A percentile compares a stretch with the other conserved stretches of the same genome.
phyloP scores from a whole-genome alignment of 2,113 vertebrate species.

The Rhombomys opimus region DNA sequence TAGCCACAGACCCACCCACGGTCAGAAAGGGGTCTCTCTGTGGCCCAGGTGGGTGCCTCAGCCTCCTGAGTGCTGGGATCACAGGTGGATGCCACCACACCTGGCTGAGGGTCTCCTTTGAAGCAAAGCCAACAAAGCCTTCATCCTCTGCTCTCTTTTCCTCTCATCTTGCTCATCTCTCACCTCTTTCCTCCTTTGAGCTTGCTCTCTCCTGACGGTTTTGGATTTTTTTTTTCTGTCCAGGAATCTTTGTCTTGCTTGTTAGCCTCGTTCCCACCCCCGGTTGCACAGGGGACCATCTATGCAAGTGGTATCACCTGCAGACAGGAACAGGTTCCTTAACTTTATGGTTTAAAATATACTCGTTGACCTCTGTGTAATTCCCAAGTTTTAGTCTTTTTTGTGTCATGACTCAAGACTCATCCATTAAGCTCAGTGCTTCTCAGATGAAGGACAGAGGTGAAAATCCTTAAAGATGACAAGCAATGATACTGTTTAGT shows the following conservation, averaged over 20 bases:
- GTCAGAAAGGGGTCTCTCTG: too few relatives aligned
- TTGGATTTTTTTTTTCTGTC: constrained; percentile 20
- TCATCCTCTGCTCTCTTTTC: background rate
- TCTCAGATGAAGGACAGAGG: constrained; percentile 88
- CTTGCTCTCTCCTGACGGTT: background rate
- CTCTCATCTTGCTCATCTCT: background rate
- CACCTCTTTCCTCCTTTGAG: background rate
- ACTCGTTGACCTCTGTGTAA: constrained; percentile 88
- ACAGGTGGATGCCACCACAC: background rate
- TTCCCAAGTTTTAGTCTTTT: constrained; percentile 90
- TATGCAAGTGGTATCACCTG: constrained; percentile 60
- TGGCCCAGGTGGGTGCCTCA: background rate
- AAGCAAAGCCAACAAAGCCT: background rate
- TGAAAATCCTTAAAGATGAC: constrained; percentile 90
- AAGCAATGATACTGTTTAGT: constrained; percentile 89
- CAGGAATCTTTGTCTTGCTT: constrained; percentile 53
- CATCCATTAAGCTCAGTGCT: constrained; percentile 89
- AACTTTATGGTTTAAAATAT: constrained; percentile 89
- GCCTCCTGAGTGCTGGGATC: background rate
- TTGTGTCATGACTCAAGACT: constrained; percentile 88
- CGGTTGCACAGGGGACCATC: constrained; percentile 71
- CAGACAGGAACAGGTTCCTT: constrained; percentile 79
- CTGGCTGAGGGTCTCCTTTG: background rate
- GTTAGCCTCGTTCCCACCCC: constrained; percentile 57
- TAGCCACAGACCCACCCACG: background rate